Evolutionary conservation across 2,113 vertebrate genomes (phyloP).

Genomic region (Forbesichthys agassizii): DNA sequence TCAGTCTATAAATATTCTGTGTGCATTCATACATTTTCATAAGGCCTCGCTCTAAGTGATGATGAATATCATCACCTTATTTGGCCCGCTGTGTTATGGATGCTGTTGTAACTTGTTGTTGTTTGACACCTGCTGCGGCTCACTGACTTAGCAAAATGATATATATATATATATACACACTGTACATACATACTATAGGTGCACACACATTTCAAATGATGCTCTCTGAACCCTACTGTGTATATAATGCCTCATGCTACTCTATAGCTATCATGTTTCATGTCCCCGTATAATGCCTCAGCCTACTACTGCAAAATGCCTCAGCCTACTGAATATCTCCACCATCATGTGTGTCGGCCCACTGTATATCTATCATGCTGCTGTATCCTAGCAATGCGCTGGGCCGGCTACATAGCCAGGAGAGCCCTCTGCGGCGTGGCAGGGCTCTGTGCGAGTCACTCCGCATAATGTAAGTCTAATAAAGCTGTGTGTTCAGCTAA

Average conservation of each 20-base stretch:
- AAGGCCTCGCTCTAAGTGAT: conserved; percentile 4
- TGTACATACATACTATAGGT: background rate
- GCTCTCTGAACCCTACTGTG: background rate
- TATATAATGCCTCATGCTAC: too few relatives aligned
- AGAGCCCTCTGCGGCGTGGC: conserved; percentile 20
- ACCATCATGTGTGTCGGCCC: too few relatives aligned
- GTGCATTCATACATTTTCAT: conserved; percentile 30
- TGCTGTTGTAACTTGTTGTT: conserved; percentile 5
- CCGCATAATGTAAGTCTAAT: conserved; percentile 44
- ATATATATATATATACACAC: too few relatives aligned
- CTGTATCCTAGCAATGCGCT: conserved; percentile 4
- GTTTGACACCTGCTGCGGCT: conserved; percentile 1
- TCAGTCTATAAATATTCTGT: conserved; percentile 38
- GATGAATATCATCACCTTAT: conserved; percentile 2
- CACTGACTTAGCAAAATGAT: conserved; percentile 18
- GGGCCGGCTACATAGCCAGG: conserved; percentile 5
- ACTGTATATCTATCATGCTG: background rate
- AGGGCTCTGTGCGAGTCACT: conserved; percentile 10
- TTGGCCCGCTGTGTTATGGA: background rate
- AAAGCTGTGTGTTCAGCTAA: conserved; percentile 26
- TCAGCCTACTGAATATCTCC: too few relatives aligned
- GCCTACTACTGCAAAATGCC: too few relatives aligned
- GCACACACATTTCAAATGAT: conserved; percentile 12
- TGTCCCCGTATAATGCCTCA: too few relatives aligned
- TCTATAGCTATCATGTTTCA: too few relatives aligned